These are phyloP conservation scores for Oithona nana DNA, from an alignment of 2,888 invertebrate species.

Conservation along the genomic window DNA sequence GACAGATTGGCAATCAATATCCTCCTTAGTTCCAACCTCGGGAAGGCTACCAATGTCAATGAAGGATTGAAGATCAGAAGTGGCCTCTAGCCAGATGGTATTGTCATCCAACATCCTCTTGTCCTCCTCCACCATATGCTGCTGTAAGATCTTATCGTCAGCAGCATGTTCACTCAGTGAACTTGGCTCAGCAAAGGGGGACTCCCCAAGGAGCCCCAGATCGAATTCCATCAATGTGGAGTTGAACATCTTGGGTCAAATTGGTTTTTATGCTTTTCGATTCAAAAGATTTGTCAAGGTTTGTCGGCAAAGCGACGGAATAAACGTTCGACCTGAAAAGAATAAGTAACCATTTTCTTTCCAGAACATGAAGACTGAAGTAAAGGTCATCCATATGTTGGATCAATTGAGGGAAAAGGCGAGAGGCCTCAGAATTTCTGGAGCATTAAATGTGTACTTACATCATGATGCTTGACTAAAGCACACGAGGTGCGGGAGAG, in stretches of 20 bases:
- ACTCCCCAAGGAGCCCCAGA: not conserved
- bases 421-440: not conserved
- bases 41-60: not conserved
- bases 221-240: not conserved
- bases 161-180: not conserved
- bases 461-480: slow-evolving; percentile 1
- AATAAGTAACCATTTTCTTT: not conserved
- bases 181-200: not conserved
- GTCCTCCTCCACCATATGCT: not conserved
- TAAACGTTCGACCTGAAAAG: not conserved
- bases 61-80: not conserved
- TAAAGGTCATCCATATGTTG: not conserved
- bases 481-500: slow-evolving; percentile 7
- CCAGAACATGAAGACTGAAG: not conserved
- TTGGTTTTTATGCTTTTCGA: too few species aligned
- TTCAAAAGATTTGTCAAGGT: too few species aligned
- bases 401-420: too few species aligned
- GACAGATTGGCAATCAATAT: not conserved
- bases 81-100: not conserved
- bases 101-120: not conserved
- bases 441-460: not conserved
- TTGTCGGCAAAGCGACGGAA: not conserved
- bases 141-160: not conserved
- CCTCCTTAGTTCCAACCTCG: not conserved
- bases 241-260: not conserved